phyloP scores from a whole-genome alignment of 2,797 vertebrate genomes.

The Ambastaia sidthimunki region DNA sequence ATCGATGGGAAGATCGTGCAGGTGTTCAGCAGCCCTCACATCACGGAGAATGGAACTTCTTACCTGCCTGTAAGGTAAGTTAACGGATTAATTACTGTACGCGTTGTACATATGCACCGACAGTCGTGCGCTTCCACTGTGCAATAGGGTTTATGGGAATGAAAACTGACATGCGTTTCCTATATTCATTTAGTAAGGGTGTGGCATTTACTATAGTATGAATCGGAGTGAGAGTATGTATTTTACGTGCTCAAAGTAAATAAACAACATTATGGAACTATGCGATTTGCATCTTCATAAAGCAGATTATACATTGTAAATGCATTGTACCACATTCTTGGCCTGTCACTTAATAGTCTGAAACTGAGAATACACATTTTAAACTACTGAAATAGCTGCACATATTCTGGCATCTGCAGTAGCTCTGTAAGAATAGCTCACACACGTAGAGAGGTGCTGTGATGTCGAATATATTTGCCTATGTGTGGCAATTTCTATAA shows the following conservation, averaged over 20 bases:
- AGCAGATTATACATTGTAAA: neutral
- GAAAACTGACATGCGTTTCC: neutral
- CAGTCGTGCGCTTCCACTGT: neutral
- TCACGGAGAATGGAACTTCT: conserved; percentile 40
- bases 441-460: conserved; percentile 21
- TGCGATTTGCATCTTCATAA: neutral
- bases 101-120: neutral
- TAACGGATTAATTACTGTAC: neutral
- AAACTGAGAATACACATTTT: neutral
- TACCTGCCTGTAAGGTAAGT: conserved; percentile 58
- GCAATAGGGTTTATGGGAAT: neutral
- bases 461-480: neutral
- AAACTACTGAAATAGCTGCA: conserved; percentile 4
- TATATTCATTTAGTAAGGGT: conserved; percentile 17
- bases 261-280: neutral
- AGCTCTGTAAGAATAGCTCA: conserved; percentile 8
- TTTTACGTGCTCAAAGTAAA: neutral
- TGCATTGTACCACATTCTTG: neutral
- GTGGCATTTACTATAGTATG: conserved; percentile 8
- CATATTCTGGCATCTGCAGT: neutral
- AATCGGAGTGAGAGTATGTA: neutral
- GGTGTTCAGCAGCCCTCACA: conserved; percentile 38
- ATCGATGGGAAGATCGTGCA: conserved; percentile 45
- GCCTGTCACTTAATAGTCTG: neutral
- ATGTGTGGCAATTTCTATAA: conserved; percentile 43